A percentile compares a stretch with the other conserved stretches of the same genome.
Evolutionary conservation across 2,888 invertebrate species (phyloP).

Genomic region (Rhabditophanes sp.): DNA sequence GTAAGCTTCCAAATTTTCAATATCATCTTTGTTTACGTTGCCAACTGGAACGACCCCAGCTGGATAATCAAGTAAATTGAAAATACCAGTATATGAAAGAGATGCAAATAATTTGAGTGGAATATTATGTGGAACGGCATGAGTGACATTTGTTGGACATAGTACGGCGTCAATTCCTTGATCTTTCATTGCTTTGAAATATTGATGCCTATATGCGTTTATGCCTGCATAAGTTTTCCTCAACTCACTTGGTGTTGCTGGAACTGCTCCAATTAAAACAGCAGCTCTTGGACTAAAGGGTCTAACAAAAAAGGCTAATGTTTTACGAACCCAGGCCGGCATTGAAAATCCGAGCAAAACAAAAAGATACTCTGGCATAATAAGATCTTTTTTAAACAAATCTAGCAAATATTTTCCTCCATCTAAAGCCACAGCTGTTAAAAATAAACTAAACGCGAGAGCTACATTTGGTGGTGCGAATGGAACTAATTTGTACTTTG

Average conservation of each 20-base stretch:
- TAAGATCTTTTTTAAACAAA: no score
- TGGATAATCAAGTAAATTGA: constrained; percentile 45
- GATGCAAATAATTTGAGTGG: constrained; percentile 24
- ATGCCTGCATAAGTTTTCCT: no score
- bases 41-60: constrained; percentile 45
- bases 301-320: no score
- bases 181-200: no score
- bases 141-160: constrained; percentile 20
- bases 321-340: no score
- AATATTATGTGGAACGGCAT: constrained; percentile 21
- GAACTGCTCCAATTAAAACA: no score
- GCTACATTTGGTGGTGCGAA: constrained; percentile 22
- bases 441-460: constrained; percentile 18
- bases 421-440: constrained; percentile 24
- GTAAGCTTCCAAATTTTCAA: no score
- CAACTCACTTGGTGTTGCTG: no score
- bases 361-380: no score
- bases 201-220: no score
- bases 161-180: constrained; percentile 20
- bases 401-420: constrained; percentile 28
- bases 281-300: no score
- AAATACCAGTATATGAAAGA: constrained; percentile 26
- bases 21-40: constrained; percentile 28
- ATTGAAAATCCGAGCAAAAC: no score
- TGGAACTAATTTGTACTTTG: constrained; percentile 24